Conservation (phyloP, 2,888 invertebrate genomes). For the Drosophila barbarae region DNA sequence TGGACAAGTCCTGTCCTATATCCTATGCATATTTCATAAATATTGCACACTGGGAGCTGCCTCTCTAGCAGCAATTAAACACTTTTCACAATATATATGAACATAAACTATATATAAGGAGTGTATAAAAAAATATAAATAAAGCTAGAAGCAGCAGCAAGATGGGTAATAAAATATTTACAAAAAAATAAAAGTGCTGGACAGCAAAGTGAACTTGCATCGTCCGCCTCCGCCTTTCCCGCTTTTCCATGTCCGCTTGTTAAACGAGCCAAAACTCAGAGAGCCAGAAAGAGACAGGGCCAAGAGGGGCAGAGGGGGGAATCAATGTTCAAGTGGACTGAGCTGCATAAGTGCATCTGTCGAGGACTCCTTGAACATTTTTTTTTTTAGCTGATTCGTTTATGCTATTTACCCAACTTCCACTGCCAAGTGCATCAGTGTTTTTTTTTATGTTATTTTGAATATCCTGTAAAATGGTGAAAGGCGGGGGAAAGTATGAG, state of each 20-base stretch:
- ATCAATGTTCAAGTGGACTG: slow-evolving; percentile 32
- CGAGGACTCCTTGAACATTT: slow-evolving; percentile 24
- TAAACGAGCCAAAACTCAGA: slow-evolving; percentile 9
- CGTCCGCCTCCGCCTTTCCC: slow-evolving; percentile 3
- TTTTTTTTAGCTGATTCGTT: slow-evolving; percentile 35
- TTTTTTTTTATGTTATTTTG: slow-evolving; percentile 8
- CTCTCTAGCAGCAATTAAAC: slow-evolving; percentile 53
- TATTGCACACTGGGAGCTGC: slow-evolving; percentile 16
- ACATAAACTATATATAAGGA: not conserved
- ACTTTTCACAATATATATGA: slow-evolving; percentile 35
- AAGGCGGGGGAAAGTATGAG: no score
- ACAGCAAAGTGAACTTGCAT: slow-evolving; percentile 34
- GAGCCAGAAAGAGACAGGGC: not conserved
- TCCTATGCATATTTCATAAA: slow-evolving; percentile 46
- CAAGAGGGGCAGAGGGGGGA: not conserved
- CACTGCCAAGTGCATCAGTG: slow-evolving; percentile 24
- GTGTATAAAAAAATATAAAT: not conserved
- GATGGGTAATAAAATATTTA: slow-evolving; percentile 44
- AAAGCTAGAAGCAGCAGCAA: slow-evolving; percentile 6
- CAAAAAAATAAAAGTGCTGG: slow-evolving; percentile 39
- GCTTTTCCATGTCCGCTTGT: slow-evolving; percentile 7
- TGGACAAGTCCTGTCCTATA: slow-evolving; percentile 7
- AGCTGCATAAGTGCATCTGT: slow-evolving; percentile 47
- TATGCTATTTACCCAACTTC: slow-evolving; percentile 34
- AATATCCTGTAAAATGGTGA: slow-evolving; percentile 5